Evolutionary conservation across 2,113 vertebrate species (phyloP).

Genomic region (Leucosticte australis): DNA sequence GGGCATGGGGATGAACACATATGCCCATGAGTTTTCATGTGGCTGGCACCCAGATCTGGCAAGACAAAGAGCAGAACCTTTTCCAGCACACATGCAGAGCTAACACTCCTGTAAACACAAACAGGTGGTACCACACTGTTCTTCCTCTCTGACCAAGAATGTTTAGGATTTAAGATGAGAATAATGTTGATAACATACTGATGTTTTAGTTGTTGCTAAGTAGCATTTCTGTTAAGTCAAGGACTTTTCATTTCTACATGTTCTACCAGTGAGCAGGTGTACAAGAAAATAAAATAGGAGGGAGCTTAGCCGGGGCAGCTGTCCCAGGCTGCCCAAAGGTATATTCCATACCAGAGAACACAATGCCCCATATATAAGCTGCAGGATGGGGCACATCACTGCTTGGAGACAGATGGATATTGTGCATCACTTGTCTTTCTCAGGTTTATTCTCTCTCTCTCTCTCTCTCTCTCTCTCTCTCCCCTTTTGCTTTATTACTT

Average conservation of each 20-base stretch:
- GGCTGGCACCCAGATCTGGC: too few species aligned
- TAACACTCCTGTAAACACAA: neutral
- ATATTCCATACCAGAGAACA: neutral
- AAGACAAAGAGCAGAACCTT: neutral
- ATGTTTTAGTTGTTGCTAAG: neutral
- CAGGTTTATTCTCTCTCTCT: neutral
- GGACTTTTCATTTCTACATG: neutral
- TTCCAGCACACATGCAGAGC: neutral
- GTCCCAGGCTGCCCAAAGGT: neutral
- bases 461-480: too few species aligned
- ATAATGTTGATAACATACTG: neutral
- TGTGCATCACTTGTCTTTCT: neutral
- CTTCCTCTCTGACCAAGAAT: neutral
- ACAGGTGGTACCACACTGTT: neutral
- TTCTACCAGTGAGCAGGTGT: neutral
- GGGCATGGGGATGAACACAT: too few species aligned
- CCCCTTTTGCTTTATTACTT: neutral
- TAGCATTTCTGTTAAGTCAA: neutral
- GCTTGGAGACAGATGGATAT: neutral
- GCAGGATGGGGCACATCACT: neutral
- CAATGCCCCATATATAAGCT: rapidly evolving
- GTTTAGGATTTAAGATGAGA: neutral
- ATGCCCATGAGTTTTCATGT: rapidly evolving
- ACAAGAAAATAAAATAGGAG: neutral
- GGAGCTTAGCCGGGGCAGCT: neutral